Evolutionary conservation across 1,140 invertebrate species (phyloP).

Genomic region (Campoletis sonorensis): DNA sequence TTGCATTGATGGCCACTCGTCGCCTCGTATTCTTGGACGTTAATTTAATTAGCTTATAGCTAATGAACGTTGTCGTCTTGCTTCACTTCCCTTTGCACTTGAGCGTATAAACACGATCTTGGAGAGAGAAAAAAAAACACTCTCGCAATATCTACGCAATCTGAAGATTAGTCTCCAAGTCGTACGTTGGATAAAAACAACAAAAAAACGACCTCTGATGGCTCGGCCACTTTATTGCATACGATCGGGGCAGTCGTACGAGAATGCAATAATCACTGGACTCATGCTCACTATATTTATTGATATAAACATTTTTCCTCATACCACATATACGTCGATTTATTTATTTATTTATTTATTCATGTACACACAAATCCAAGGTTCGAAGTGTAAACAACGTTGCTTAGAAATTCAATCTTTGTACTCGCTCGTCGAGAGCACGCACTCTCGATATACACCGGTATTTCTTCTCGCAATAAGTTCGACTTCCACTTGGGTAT

Average conservation of each 20-base stretch:
- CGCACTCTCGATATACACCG: conserved; percentile 55
- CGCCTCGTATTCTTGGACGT: too few relatives aligned
- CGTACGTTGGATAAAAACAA: not conserved
- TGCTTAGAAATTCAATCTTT: conserved; percentile 65
- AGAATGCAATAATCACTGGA: not conserved
- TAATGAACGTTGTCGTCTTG: conserved; percentile 19
- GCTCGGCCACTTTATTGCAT: not conserved
- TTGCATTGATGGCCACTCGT: too few relatives aligned
- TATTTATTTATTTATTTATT: too few relatives aligned
- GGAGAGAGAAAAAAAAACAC: not conserved
- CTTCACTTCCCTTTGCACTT: conserved; percentile 1
- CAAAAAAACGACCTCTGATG: not conserved
- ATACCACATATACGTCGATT: too few relatives aligned
- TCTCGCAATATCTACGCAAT: not conserved
- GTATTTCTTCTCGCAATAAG: conserved; percentile 23
- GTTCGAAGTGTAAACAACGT: conserved; percentile 27
- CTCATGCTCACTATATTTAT: not conserved
- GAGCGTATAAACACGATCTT: not conserved
- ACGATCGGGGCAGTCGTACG: not conserved
- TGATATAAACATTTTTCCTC: too few relatives aligned
- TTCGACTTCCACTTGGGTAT: conserved; percentile 52
- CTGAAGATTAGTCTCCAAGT: not conserved
- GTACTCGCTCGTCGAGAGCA: conserved; percentile 3
- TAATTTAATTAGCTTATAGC: conserved; percentile 18
- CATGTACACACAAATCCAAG: not conserved